Evolutionary conservation across 2,888 invertebrate species (phyloP).

Genomic region (Exocentrus adspersus): DNA sequence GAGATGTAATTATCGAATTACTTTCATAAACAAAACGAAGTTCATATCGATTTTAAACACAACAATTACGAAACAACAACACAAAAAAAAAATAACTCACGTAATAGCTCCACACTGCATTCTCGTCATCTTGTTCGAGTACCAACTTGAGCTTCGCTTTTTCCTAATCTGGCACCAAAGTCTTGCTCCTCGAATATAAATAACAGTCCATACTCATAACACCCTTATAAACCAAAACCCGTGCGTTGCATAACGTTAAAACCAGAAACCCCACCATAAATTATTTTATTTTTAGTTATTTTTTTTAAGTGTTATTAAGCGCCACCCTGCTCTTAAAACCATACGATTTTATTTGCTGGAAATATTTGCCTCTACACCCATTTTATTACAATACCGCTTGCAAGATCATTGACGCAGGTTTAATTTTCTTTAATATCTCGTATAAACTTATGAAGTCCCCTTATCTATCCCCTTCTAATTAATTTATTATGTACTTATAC

Average conservation of each 20-base stretch:
- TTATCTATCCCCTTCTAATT: slow-evolving; percentile 12
- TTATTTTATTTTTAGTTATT: not conserved
- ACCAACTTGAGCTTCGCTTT: not conserved
- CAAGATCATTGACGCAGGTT: slow-evolving; percentile 12
- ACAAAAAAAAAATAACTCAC: not conserved
- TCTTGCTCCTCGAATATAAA: not conserved
- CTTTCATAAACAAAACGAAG: no score
- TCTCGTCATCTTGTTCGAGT: slow-evolving; percentile 3
- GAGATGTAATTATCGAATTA: no score
- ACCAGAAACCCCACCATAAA: not conserved
- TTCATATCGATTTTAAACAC: no score
- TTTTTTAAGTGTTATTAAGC: no score
- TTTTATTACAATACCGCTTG: no score
- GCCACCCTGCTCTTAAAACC: not conserved
- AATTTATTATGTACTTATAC: slow-evolving; percentile 8
- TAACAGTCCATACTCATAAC: not conserved
- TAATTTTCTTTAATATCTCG: slow-evolving; percentile 17
- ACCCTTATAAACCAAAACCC: not conserved
- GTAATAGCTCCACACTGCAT: slow-evolving; percentile 16
- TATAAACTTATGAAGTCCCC: slow-evolving; percentile 8
- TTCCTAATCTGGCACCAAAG: not conserved
- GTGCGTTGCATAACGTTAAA: not conserved
- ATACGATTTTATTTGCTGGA: not conserved
- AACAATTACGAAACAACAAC: no score
- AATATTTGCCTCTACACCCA: not conserved